A percentile compares a stretch with the other conserved stretches of the same genome.
These are phyloP conservation scores for Zootoca vivipara DNA, from an alignment of 2,113 vertebrate species.

Conservation along the genomic window DNA sequence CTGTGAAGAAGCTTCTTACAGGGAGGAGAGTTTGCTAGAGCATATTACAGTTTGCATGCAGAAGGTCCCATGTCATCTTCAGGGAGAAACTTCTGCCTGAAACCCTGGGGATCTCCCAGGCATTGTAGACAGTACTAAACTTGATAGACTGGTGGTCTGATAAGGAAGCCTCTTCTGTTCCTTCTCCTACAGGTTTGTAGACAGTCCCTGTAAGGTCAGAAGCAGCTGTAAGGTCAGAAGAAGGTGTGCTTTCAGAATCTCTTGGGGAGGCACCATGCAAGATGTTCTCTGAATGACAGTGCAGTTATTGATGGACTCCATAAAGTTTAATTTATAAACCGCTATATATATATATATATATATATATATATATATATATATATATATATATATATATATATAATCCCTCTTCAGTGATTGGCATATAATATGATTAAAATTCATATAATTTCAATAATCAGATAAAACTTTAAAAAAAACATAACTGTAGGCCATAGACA, in stretches of 20 bases:
- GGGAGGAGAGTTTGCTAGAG: neutral
- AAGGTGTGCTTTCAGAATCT: neutral
- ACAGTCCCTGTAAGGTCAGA: neutral
- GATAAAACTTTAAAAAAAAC: too few species aligned
- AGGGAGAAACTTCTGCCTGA: neutral
- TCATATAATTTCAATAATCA: too few species aligned
- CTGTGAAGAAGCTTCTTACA: neutral
- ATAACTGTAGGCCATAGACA: too few species aligned
- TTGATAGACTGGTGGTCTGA: neutral
- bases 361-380: too few species aligned
- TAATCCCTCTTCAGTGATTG: too few species aligned
- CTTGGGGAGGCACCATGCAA: neutral
- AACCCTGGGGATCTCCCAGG: neutral
- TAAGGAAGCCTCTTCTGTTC: neutral
- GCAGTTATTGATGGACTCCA: neutral
- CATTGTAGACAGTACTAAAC: neutral
- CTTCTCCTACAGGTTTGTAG: neutral
- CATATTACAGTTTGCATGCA: neutral
- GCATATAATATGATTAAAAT: too few species aligned
- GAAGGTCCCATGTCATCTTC: neutral
- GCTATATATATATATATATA: too few species aligned
- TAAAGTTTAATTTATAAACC: too few species aligned
- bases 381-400: too few species aligned
- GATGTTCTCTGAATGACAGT: neutral
- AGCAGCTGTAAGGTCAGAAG: neutral